Percentiles rank a stretch among this genome's conserved stretches.
phyloP scores from a whole-genome alignment of 2,113 vertebrate genomes.

The Progne subis region DNA sequence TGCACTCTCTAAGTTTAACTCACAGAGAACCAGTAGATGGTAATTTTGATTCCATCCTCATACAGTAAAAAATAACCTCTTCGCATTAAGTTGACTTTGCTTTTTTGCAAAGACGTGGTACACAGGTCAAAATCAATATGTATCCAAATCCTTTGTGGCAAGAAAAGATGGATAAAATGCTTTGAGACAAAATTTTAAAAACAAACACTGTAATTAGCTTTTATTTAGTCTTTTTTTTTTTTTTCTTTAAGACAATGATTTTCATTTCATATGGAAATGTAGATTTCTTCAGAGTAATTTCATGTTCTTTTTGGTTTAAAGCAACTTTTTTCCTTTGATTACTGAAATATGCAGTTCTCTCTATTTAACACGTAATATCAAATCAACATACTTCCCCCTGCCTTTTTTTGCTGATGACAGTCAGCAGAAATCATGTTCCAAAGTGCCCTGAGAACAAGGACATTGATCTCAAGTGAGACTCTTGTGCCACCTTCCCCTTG shows the following conservation, averaged over 20 bases:
- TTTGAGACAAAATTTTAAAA: conserved; percentile 69
- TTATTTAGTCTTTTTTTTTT: conserved; percentile 63
- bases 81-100: conserved; percentile 66
- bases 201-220: conserved; percentile 64
- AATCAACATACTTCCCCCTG: conserved; percentile 63
- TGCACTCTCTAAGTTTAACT: conserved; percentile 49
- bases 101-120: conserved; percentile 60
- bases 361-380: conserved; percentile 62
- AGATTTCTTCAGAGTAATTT: conserved; percentile 65
- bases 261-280: conserved; percentile 69
- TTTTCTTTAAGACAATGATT: conserved; percentile 70
- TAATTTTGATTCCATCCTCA: conserved; percentile 61
- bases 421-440: conserved; percentile 73
- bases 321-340: conserved; percentile 70
- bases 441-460: conserved; percentile 68
- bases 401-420: conserved; percentile 56
- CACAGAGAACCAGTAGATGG: conserved; percentile 10
- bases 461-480: conserved; percentile 74
- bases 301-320: conserved; percentile 69
- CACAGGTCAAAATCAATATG: conserved; percentile 59
- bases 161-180: conserved; percentile 57
- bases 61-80: conserved; percentile 67
- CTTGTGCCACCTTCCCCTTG: conserved; percentile 75
- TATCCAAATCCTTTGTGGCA: conserved; percentile 56
- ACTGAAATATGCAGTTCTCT: conserved; percentile 63